phyloP scores from a whole-genome alignment of 2,797 vertebrate genomes.

The Crypturellus tataupa region DNA sequence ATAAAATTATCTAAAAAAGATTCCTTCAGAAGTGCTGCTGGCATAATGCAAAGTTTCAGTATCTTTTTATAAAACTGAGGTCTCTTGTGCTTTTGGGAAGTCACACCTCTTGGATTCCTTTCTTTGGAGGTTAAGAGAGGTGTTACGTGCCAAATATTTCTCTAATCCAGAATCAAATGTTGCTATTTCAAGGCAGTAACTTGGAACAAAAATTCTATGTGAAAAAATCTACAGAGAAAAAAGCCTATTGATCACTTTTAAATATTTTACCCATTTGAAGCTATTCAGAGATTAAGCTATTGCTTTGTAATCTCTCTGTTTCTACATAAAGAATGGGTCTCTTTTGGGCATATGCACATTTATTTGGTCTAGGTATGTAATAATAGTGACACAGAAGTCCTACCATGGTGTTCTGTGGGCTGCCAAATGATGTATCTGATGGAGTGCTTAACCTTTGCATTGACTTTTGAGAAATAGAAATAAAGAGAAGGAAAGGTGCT shows the following conservation, averaged over 20 bases:
- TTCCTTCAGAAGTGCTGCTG: background rate
- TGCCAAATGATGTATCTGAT: background rate
- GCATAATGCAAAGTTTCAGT: background rate
- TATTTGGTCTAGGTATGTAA: background rate
- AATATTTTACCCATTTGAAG: background rate
- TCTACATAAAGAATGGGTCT: background rate
- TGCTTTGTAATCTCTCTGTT: background rate
- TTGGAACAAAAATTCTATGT: background rate
- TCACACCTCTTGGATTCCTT: background rate
- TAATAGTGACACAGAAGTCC: background rate
- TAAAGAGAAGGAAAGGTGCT: background rate
- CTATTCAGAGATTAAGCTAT: background rate
- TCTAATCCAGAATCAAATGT: background rate
- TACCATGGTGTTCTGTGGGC: background rate
- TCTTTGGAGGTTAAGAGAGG: background rate
- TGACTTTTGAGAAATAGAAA: background rate
- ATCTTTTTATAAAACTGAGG: background rate
- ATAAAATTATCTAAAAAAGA: background rate
- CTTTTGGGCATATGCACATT: too few relatives aligned
- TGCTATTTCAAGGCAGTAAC: background rate
- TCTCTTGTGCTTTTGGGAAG: background rate
- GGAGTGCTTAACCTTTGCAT: background rate
- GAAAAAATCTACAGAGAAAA: background rate
- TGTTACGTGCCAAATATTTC: background rate
- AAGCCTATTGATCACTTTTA: background rate